These are phyloP conservation scores for Uloborus diversus DNA, from an alignment of 1,140 invertebrate genomes.

Conservation along the genomic window DNA sequence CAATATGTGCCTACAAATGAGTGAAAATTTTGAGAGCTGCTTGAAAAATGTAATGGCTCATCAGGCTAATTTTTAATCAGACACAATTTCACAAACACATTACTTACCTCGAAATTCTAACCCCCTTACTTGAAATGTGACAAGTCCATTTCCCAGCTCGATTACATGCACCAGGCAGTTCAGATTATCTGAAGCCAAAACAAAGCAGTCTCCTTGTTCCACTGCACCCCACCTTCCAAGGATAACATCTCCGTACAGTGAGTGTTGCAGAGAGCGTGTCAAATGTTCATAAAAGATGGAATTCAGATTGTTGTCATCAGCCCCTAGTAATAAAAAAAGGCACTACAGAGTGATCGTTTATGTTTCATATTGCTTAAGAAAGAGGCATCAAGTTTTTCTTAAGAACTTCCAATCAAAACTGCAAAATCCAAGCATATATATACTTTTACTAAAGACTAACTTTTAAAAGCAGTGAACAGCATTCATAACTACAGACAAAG, in stretches of 20 bases:
- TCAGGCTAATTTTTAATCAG: neutral
- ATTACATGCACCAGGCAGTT: constrained; percentile 98
- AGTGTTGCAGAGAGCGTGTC: constrained; percentile 94
- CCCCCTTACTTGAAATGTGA: constrained; percentile 97
- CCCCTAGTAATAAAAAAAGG: constrained; percentile 65
- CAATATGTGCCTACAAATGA: constrained; percentile 83
- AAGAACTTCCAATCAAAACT: too few relatives aligned
- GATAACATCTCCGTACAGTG: constrained; percentile 91
- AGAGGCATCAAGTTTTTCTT: too few relatives aligned
- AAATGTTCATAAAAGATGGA: constrained; percentile 99
- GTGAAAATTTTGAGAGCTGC: neutral
- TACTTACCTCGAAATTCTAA: constrained; percentile 88
- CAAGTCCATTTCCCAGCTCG: constrained; percentile 97
- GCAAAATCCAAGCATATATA: too few relatives aligned
- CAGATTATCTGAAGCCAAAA: constrained; percentile 95
- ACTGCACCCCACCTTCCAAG: constrained; percentile 92
- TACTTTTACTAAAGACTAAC: too few relatives aligned
- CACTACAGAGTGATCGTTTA: neutral
- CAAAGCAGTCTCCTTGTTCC: constrained; percentile 95
- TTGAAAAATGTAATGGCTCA: too few relatives aligned
- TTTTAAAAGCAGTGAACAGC: too few relatives aligned
- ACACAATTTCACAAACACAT: neutral
- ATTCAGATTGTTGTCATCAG: constrained; percentile 98
- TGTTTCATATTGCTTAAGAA: too few relatives aligned
- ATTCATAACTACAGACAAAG: too few relatives aligned